Evolutionary conservation across 2,113 vertebrate species (phyloP).

Genomic region (Calypte anna): DNA sequence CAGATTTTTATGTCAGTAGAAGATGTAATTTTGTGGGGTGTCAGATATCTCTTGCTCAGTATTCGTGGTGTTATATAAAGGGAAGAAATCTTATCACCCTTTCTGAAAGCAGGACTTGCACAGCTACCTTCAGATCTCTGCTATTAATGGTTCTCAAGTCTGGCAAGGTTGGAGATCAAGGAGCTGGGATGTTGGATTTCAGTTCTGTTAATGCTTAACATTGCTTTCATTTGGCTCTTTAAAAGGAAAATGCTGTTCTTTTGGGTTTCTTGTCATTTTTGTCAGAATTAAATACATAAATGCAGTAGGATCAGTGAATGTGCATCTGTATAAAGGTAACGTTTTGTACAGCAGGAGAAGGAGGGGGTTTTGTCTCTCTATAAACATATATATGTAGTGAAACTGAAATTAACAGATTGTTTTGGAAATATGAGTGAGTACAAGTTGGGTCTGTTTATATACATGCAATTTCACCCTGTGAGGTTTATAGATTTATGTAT

Average conservation of each 20-base stretch:
- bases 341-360: not conserved
- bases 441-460: not conserved
- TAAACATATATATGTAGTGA: too few species aligned
- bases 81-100: not conserved
- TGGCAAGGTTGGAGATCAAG: not conserved
- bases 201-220: not conserved
- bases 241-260: not conserved
- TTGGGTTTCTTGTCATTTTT: not conserved
- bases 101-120: not conserved
- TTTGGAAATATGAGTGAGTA: not conserved
- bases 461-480: accelerated
- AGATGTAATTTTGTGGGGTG: not conserved
- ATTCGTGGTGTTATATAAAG: not conserved
- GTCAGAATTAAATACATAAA: not conserved
- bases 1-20: not conserved
- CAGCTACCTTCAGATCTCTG: not conserved
- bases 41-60: not conserved
- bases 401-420: not conserved
- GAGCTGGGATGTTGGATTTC: not conserved
- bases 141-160: not conserved
- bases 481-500: not conserved
- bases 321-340: not conserved
- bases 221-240: not conserved
- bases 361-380: too few species aligned
- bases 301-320: too few species aligned